phyloP scores from a whole-genome alignment of 1,140 invertebrate species.

The Pseudoatta argentina region DNA sequence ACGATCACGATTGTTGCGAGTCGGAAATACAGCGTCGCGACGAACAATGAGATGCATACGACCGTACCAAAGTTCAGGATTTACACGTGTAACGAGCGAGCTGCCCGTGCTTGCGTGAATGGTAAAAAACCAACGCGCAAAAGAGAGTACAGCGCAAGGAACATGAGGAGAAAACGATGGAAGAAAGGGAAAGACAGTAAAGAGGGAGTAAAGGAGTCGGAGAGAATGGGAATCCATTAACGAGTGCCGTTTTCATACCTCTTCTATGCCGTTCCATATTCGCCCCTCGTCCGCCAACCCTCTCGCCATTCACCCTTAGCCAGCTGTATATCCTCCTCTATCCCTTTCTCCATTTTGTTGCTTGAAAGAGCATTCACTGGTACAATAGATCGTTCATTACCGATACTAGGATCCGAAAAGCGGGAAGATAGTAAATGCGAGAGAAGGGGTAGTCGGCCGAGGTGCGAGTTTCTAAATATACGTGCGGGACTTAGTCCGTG shows the following conservation, averaged over 20 bases:
- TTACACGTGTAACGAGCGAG: constrained; percentile 62
- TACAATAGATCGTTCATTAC: constrained; percentile 81
- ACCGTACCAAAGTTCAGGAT: constrained; percentile 1
- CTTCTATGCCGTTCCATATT: constrained; percentile 55
- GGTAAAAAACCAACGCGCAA: constrained; percentile 49
- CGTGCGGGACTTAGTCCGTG: not conserved
- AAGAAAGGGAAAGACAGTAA: constrained; percentile 46
- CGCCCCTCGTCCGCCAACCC: not conserved
- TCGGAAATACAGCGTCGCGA: constrained; percentile 10
- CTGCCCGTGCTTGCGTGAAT: not conserved
- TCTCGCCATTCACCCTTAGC: constrained; percentile 6
- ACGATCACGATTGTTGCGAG: not conserved
- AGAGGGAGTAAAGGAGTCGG: constrained; percentile 62
- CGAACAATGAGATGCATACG: not conserved
- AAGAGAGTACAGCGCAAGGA: not conserved
- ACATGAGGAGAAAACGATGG: not conserved
- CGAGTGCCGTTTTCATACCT: constrained; percentile 80
- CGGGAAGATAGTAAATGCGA: constrained; percentile 74
- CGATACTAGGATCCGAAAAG: constrained; percentile 73
- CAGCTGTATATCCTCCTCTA: not conserved
- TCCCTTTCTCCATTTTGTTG: constrained; percentile 43
- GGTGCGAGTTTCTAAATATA: constrained; percentile 25
- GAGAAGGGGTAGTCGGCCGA: constrained; percentile 47
- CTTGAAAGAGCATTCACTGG: constrained; percentile 70
- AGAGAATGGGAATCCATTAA: constrained; percentile 79